Evolutionary conservation across 2,113 vertebrate genomes (phyloP), one percentile per base, ranked within the genome.

Genomic region (Isurus oxyrinchus): DNA sequence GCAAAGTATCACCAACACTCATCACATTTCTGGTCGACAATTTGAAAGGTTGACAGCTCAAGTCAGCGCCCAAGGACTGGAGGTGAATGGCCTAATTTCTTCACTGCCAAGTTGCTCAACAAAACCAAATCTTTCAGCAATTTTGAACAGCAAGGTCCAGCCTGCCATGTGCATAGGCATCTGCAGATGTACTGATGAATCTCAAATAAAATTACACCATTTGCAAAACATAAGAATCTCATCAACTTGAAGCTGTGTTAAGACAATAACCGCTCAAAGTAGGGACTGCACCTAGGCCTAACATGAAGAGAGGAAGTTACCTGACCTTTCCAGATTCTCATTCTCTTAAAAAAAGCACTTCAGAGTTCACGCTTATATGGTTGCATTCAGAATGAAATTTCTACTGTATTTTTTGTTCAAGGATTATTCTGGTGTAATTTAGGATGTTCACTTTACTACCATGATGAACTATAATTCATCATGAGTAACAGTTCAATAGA

Each of bases 311-410:
- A 91, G 88, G 88, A 91, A 91, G 88, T 91, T 91, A 91, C 88
- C 88, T 91, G 88, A 91, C 88, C 88, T 91, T 91, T 91, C 27
- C 55, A 59, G 53, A 87, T 87, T 87, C 44, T 40, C 16, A 53
- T 49, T 87, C 40, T 49, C n/a, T 84, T 31, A 10, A 90, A 49
- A 86, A 86, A 88, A 91, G 31, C 4, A 59, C 53, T 57, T 57
- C 27, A 55, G n/a, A 53, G 13, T 59, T 91, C 13, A 59, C 11
- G 88, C 53, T 59, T 31, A 11, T 53, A 90, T 27, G 55, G 53
- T 55, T 91, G 53, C 11, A 59, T 11, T 91, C 14, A 59, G 27
- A 27, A 91, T 91, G 55, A 35, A 16, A 91, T 57, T 27, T 57
- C 2, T 4, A 90, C 27, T 35, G 0, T 27, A 8, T 90, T 13